Conservation (phyloP, 2,113 vertebrate species). For the Neodon shergylaensis region DNA sequence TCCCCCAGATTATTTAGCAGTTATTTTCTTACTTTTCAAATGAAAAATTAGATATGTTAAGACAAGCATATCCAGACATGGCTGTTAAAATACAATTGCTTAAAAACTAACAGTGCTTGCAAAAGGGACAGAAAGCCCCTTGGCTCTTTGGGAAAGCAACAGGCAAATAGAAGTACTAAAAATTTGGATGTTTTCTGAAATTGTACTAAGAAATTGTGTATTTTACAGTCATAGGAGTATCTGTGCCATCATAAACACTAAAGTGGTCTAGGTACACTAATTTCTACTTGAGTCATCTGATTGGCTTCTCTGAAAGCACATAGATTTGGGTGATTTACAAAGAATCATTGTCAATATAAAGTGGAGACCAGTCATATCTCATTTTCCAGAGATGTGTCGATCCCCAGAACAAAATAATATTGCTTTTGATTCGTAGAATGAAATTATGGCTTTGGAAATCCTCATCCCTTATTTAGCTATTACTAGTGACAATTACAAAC, state of each 20-base stretch:
- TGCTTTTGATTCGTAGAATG: fast-evolving
- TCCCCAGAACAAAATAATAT: background rate
- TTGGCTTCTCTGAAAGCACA: background rate
- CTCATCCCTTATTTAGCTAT: background rate
- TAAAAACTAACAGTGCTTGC: background rate
- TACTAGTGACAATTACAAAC: background rate
- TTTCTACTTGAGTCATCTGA: background rate
- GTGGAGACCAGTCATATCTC: background rate
- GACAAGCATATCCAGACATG: background rate
- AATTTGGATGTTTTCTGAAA: background rate
- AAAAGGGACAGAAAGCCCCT: fast-evolving
- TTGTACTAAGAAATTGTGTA: background rate
- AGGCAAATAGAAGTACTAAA: background rate
- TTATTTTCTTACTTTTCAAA: background rate
- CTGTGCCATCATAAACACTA: background rate
- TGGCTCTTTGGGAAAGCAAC: background rate
- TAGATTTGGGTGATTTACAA: background rate
- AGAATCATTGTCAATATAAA: background rate
- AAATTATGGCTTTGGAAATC: background rate
- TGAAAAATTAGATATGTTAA: background rate
- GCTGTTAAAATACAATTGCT: background rate
- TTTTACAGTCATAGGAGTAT: background rate
- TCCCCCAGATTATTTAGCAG: background rate
- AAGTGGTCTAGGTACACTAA: background rate
- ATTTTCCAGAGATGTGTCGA: background rate